phyloP scores from a whole-genome alignment of 64 coral and sea anemone genomes.

The Montipora foliosa region DNA sequence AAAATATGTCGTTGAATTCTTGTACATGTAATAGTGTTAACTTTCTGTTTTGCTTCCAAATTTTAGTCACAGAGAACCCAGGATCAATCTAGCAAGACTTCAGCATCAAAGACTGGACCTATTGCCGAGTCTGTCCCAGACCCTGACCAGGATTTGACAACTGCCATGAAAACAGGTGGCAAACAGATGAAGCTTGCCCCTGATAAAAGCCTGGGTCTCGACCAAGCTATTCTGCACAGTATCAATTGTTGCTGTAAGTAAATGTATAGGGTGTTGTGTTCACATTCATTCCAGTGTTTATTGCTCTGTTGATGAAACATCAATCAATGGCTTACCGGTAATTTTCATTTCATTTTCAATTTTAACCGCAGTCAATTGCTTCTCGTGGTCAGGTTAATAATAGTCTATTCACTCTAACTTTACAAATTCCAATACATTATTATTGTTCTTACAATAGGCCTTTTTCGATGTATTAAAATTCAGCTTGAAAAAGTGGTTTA shows the following conservation, averaged over 20 bases:
- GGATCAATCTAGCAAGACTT: conserved; percentile 79
- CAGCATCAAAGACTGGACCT: conserved; percentile 46
- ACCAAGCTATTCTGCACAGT: conserved; percentile 93
- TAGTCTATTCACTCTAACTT: too few relatives aligned
- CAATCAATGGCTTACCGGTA: too few relatives aligned
- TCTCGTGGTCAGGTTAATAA: too few relatives aligned
- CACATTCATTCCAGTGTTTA: neutral
- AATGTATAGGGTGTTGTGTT: neutral
- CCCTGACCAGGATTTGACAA: conserved; percentile 58
- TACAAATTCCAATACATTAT: too few relatives aligned
- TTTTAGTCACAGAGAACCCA: conserved; percentile 79
- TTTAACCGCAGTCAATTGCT: too few relatives aligned
- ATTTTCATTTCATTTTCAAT: too few relatives aligned
- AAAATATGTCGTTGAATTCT: too few relatives aligned
- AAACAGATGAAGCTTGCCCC: conserved; percentile 69
- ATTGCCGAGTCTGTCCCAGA: conserved; percentile 68
- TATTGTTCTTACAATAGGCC: too few relatives aligned
- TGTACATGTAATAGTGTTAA: neutral
- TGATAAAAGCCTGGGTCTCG: conserved; percentile 89
- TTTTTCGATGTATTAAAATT: too few relatives aligned
- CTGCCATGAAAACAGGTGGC: conserved; percentile 43
- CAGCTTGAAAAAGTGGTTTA: too few relatives aligned
- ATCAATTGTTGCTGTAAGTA: conserved; percentile 92
- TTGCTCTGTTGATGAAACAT: too few relatives aligned
- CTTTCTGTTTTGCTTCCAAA: neutral